Conservation (phyloP, 2,888 invertebrate genomes). For the Agrenia bidenticulata region DNA sequence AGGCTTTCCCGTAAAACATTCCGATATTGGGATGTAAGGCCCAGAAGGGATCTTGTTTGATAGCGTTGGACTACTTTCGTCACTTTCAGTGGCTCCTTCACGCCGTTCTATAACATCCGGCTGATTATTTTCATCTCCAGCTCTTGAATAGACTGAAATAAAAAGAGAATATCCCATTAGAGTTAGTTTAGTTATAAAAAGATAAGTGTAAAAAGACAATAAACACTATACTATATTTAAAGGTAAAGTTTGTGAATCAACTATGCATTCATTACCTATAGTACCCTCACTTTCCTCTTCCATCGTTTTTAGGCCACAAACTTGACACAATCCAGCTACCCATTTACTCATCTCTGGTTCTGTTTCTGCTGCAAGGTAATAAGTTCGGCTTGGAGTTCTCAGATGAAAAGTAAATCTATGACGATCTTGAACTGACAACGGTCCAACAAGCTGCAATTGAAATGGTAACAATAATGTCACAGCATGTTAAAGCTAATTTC, state of each 20-base stretch:
- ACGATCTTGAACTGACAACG: conserved; percentile 55
- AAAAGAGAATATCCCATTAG: conserved; percentile 7
- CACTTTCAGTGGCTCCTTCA: conserved; percentile 41
- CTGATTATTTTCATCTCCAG: conserved; percentile 39
- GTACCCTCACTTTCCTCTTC: conserved; percentile 44
- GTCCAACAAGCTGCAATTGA: conserved; percentile 32
- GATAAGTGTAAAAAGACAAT: neutral
- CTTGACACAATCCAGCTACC: conserved; percentile 88
- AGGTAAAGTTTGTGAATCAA: neutral
- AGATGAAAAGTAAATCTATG: conserved; percentile 85
- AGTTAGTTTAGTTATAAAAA: too few relatives aligned
- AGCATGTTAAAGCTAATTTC: neutral
- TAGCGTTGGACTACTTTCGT: conserved; percentile 51
- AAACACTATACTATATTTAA: neutral
- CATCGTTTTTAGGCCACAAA: conserved; percentile 50
- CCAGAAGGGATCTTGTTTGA: conserved; percentile 62
- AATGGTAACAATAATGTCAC: neutral
- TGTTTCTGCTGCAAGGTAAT: conserved; percentile 88
- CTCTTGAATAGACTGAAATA: conserved; percentile 32
- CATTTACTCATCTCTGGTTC: conserved; percentile 92
- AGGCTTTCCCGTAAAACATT: conserved; percentile 77
- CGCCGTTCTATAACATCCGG: conserved; percentile 24
- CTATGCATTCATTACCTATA: conserved; percentile 18
- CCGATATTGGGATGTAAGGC: conserved; percentile 88
- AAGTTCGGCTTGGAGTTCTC: conserved; percentile 82